These are phyloP conservation scores for Lymantria monacha DNA, from an alignment of 2,888 invertebrate genomes.

Conservation along the genomic window DNA sequence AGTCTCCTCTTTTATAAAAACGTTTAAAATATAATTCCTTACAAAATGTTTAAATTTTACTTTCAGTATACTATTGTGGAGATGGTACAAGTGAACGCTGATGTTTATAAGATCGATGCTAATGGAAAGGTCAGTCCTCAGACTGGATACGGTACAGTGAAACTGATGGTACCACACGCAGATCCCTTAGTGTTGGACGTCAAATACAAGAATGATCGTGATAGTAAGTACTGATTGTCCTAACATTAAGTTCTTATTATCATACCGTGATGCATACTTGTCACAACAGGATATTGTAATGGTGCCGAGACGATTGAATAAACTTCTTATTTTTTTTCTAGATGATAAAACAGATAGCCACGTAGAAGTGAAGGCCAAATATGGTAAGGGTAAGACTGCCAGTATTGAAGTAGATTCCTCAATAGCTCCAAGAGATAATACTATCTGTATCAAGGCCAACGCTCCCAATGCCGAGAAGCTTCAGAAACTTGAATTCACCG, in stretches of 20 bases:
- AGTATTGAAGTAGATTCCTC: conserved; percentile 60
- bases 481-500: conserved; percentile 72
- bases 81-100: conserved; percentile 77
- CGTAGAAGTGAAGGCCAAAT: conserved; percentile 62
- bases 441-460: conserved; percentile 45
- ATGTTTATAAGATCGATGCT: conserved; percentile 71
- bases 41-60: not conserved
- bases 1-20: not conserved
- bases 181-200: conserved; percentile 71
- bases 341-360: conserved; percentile 53
- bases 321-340: conserved; percentile 18
- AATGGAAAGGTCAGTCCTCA: conserved; percentile 54
- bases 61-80: conserved; percentile 57
- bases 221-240: conserved; percentile 40
- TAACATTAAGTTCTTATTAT: no score
- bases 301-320: no score
- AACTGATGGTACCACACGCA: conserved; percentile 66
- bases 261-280: no score
- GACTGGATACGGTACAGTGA: conserved; percentile 62
- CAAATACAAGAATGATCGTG: conserved; percentile 64
- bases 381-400: conserved; percentile 70
- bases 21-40: not conserved
- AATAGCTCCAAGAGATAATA: conserved; percentile 47
- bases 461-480: conserved; percentile 70
- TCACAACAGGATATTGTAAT: no score